These are phyloP conservation scores for Meloe dianella DNA, from an alignment of 2,888 invertebrate species.

Conservation along the genomic window DNA sequence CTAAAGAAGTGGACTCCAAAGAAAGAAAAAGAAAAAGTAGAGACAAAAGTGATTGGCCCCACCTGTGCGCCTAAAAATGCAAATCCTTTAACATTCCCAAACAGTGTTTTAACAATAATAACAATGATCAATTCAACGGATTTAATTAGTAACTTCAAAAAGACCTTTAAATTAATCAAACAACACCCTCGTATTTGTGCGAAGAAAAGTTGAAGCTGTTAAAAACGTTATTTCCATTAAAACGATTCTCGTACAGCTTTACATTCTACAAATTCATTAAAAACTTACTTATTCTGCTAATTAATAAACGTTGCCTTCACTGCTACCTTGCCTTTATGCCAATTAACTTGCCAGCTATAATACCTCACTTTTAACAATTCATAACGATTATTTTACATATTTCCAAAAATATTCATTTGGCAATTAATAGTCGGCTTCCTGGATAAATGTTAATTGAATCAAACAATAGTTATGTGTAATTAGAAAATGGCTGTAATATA, in stretches of 20 bases:
- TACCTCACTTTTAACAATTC: conserved; percentile 14
- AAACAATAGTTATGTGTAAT: conserved; percentile 42
- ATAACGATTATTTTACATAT: conserved; percentile 7
- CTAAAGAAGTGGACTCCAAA: conserved; percentile 36
- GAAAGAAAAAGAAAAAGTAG: conserved; percentile 21
- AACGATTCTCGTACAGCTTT: conserved; percentile 14
- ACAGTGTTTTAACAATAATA: neutral
- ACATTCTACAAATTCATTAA: conserved; percentile 31
- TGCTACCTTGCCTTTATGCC: conserved; percentile 45
- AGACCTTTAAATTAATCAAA: neutral
- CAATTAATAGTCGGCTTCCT: conserved; percentile 15
- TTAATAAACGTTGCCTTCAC: conserved; percentile 44
- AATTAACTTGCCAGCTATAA: conserved; percentile 40
- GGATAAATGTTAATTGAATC: conserved; percentile 36
- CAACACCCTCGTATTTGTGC: neutral
- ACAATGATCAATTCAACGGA: neutral
- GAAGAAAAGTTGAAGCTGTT: conserved; percentile 16
- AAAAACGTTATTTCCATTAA: conserved; percentile 18
- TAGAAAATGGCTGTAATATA: conserved; percentile 46
- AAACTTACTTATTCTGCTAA: conserved; percentile 42
- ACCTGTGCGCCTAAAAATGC: neutral
- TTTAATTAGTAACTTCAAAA: neutral
- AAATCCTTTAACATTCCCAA: neutral
- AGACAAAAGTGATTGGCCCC: neutral
- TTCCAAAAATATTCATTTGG: conserved; percentile 15